phyloP scores from a whole-genome alignment of 2,797 vertebrate species.

The Diplodus puntazzo region DNA sequence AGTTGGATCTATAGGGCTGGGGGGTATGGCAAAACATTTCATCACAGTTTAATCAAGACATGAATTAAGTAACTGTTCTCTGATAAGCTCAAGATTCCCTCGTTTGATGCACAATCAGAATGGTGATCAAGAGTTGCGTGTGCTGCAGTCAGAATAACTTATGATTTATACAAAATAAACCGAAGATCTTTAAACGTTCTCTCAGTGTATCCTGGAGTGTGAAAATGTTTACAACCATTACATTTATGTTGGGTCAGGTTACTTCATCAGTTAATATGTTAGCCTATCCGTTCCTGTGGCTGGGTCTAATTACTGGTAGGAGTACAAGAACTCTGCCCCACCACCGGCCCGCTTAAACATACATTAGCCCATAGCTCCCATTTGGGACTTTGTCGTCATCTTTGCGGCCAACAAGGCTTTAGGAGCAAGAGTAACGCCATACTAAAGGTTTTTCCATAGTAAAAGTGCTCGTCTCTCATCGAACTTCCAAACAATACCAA shows the following conservation, averaged over 20 bases:
- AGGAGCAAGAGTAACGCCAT: too few species aligned
- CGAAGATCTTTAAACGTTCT: background rate
- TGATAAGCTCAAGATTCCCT: background rate
- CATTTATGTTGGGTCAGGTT: background rate
- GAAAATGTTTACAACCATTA: conserved; percentile 26
- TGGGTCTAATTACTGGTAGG: conserved; percentile 7
- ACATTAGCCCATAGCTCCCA: background rate
- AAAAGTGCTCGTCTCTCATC: background rate
- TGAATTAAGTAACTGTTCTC: background rate
- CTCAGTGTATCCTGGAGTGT: background rate
- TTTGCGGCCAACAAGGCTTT: background rate
- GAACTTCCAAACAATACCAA: background rate
- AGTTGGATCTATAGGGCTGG: too few species aligned
- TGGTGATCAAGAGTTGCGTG: background rate
- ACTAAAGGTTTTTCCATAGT: background rate
- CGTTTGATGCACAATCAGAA: background rate
- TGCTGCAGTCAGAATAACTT: background rate
- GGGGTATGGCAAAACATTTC: background rate
- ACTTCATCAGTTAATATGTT: background rate
- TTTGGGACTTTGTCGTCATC: background rate
- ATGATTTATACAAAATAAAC: background rate
- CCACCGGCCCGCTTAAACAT: background rate
- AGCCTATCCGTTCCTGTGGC: background rate
- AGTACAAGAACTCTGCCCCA: background rate
- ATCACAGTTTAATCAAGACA: background rate